A percentile compares a stretch with the other conserved stretches of the same genome.
Conservation (phyloP, 1,140 invertebrate species). For the Chionoecetes opilio region DNA sequence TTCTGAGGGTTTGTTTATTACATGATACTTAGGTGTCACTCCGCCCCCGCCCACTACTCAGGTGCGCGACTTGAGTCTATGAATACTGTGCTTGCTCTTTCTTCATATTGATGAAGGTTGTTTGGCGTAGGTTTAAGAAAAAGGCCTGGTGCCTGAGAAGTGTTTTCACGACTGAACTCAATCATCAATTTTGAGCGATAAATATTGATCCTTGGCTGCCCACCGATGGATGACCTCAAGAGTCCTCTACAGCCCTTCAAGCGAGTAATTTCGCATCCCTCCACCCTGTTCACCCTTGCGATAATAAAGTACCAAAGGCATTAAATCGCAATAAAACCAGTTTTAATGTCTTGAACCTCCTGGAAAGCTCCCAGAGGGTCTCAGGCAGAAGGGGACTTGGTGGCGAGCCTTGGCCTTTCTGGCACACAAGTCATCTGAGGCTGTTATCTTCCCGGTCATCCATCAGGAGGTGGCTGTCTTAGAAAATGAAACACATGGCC, state of each 20-base stretch:
- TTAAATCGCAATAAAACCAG: slow-evolving; percentile 78
- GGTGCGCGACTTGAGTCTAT: not conserved
- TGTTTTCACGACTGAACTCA: slow-evolving; percentile 43
- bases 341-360: slow-evolving; percentile 75
- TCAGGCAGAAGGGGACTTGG: not conserved
- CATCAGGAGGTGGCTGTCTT: slow-evolving; percentile 74
- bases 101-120: not conserved
- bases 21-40: not conserved
- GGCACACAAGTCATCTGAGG: slow-evolving; percentile 75
- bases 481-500: slow-evolving; percentile 78
- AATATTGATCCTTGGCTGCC: slow-evolving; percentile 36
- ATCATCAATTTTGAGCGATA: slow-evolving; percentile 54
- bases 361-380: slow-evolving; percentile 76
- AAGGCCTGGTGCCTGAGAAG: not conserved
- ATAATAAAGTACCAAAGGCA: slow-evolving; percentile 71
- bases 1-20: not conserved
- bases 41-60: not conserved
- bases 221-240: slow-evolving; percentile 58
- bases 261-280: slow-evolving; percentile 70
- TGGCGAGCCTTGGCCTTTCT: slow-evolving; percentile 51
- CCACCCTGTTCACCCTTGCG: slow-evolving; percentile 57
- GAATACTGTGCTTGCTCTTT: slow-evolving; percentile 9
- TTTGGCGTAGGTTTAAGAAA: slow-evolving; percentile 1
- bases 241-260: slow-evolving; percentile 51
- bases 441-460: slow-evolving; percentile 78